These are phyloP conservation scores for Caradrina kadenii DNA, from an alignment of 2,888 invertebrate species.

Conservation along the genomic window DNA sequence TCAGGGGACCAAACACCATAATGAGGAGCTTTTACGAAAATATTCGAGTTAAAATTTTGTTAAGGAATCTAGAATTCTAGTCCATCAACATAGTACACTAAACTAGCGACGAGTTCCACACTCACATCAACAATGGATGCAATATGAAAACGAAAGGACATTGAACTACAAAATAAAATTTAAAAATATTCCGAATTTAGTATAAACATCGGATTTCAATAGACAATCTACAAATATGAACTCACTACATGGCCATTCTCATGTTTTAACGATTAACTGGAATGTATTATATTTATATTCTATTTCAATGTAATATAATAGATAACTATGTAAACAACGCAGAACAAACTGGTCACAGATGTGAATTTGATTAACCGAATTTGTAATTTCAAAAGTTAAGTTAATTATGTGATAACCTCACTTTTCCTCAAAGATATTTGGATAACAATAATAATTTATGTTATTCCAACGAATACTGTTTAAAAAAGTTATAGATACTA, in stretches of 20 bases:
- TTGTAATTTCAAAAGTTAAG: background rate
- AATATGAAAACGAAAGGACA: conserved; percentile 23
- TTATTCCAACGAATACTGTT: background rate
- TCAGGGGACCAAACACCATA: conserved; percentile 19
- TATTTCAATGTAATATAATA: background rate
- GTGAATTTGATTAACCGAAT: background rate
- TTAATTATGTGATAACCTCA: background rate
- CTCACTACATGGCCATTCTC: conserved; percentile 15
- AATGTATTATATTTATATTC: background rate
- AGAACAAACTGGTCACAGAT: background rate
- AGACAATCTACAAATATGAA: conserved; percentile 20
- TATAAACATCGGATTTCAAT: conserved; percentile 5
- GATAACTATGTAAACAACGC: background rate
- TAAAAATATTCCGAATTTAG: conserved; percentile 14
- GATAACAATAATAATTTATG: background rate
- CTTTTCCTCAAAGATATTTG: background rate
- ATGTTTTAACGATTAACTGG: background rate
- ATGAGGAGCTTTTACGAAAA: conserved; percentile 19
- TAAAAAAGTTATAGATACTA: background rate
- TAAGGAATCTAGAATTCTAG: background rate
- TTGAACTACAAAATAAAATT: conserved; percentile 19
- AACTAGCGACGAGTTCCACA: conserved; percentile 39
- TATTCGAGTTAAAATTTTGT: conserved; percentile 6
- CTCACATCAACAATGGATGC: conserved; percentile 32
- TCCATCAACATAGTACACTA: background rate